Base-by-base conservation (phyloP, 2,888 invertebrate genomes). In the Synanthedon tipuliformis region DNA sequence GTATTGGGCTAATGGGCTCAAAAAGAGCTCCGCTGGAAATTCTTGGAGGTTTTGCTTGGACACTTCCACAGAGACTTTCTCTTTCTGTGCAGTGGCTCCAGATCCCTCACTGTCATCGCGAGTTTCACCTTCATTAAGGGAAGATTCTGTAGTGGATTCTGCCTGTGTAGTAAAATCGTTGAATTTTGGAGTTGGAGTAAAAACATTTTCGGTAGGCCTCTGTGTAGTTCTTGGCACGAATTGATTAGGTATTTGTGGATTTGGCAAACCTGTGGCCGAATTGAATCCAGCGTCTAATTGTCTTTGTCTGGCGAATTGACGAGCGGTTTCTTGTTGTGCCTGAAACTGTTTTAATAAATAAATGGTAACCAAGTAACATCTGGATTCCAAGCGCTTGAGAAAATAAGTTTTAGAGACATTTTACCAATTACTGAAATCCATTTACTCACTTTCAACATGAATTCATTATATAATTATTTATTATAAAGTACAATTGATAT, bases 1-100 rank as follows among this genome's bases (percentile, higher is more conserved):
- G 8, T 84, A 60, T 52, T 85, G 86, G 12, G 81, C 73, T 12
- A 87, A 56, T 0, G 85, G 78, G 53, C 69, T 76, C 2, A 87
- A 62, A 60, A 78, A 84, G 12, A 86, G 54, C 58, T 86, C 84
- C 16, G 83, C 75, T 13, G 85, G 82, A 34, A 75, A 84, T 58
- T 85, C 83, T 57, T 84, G 81, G 1, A 86, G 58, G 4, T 81
- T 83, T 57, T 85, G 83, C 51, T 74, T 83, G 0, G 83, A 63
- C 0, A 86, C 73, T 73, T 87, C 86, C 12, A 86, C 79, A 1
- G 80, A 68, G 1, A 75, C 75, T 52, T 76, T 77, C 52, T 66
- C 57, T 51, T 68, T 73, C 53, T 70, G 61, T 48, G 64, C 52
- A 23, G 59, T 56, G 3, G 62, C 50, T 52, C 12, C 62, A 53